Evolutionary conservation across 2,888 invertebrate species (phyloP), one percentile per base, ranked within the genome.

Genomic region (Drosophila mulleri): DNA sequence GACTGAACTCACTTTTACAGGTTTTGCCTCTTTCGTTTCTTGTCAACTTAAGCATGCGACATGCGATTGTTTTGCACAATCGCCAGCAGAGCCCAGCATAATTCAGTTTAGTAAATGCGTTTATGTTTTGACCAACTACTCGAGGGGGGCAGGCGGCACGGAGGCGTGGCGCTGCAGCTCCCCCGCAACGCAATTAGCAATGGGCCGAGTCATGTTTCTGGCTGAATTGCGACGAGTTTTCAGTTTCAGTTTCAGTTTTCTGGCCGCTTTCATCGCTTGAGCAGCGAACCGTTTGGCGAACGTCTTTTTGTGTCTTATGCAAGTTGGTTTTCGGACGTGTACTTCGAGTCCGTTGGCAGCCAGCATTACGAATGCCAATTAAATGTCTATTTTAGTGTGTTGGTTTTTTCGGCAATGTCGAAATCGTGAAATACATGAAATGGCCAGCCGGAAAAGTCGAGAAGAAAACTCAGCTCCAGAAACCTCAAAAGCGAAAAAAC

Each of bases 311-410:
- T 45, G 32, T 56, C 57, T 67, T 67, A 67, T 67, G 65, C 65
- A 67, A 67, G 67, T 16, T 29, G 64, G 20, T 39, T 66, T 42
- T 70, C 63, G 59, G 70, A 66, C 75, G 58, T 75, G 70, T 47
- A 75, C 66, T 75, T 57, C 62, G 69, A 54, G 42, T 54, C 23
- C 39, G 50, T n/a, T 62, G 26, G 12, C 39, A 32, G 26, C n/a
- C 39, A 20, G 54, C 61, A 73, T 72, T 75, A 84, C 84, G 75
- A 80, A 79, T 75, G 74, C 67, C 78, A 82, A 81, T 81, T 81
- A 75, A 72, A 54, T 69, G 62, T 50, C 52, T 60, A 48, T 56
- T 60, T 62, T 53, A 48, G 23, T 57, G 18, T 18, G 18, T 32
- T 48, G 44, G 60, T 63, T 52, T 45, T 63, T 72, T 53, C 20